Evolutionary conservation across 1,140 invertebrate genomes (phyloP).

Genomic region (Drepana arcuata): DNA sequence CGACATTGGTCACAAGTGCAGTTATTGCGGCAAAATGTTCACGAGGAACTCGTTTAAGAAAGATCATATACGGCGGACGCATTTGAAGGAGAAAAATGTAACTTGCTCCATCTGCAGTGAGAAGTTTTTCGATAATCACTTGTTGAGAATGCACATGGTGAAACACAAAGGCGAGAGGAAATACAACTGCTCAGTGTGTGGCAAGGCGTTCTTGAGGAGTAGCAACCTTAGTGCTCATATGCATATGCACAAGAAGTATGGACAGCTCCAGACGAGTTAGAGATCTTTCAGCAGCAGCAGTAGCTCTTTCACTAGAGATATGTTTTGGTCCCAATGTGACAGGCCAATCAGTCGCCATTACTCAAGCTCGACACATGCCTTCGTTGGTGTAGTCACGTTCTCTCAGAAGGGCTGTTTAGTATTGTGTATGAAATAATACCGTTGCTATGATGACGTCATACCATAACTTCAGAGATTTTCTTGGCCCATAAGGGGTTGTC

Average conservation of each 20-base stretch:
- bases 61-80: conserved; percentile 46
- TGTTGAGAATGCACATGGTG: conserved; percentile 72
- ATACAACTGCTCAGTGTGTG: conserved; percentile 73
- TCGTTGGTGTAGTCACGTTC: too few species aligned
- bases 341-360: too few species aligned
- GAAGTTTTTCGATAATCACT: conserved; percentile 55
- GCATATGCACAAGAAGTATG: conserved; percentile 56
- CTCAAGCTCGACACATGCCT: too few species aligned
- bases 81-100: conserved; percentile 58
- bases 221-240: conserved; percentile 49
- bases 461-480: too few species aligned
- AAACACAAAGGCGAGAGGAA: conserved; percentile 77
- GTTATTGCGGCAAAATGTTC: conserved; percentile 51
- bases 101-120: conserved; percentile 48
- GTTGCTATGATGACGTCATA: too few species aligned
- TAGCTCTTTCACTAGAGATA: too few species aligned
- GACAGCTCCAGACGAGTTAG: conserved; percentile 25
- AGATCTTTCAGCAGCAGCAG: too few species aligned
- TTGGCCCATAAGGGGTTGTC: too few species aligned
- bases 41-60: conserved; percentile 58
- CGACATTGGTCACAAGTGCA: conserved; percentile 48
- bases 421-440: too few species aligned
- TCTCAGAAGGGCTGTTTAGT: too few species aligned
- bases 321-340: too few species aligned
- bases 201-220: conserved; percentile 73